Evolutionary conservation across 2,888 invertebrate species (phyloP), one percentile per base, ranked within the genome.

Genomic region (Heliconius erato): DNA sequence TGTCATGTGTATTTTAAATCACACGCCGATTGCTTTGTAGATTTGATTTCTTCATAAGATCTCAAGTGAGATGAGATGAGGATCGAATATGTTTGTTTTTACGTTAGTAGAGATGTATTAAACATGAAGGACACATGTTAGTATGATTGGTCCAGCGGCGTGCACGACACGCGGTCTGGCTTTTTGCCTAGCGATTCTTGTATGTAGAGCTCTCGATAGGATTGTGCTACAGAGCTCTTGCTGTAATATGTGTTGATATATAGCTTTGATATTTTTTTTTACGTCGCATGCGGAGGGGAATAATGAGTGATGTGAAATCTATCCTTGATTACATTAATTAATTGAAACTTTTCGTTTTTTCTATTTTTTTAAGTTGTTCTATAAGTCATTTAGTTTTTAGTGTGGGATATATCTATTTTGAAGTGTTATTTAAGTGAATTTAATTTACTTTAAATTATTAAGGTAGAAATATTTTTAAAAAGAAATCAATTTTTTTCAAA

Each of bases 161-260:
- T 67, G 81, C 78, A 79, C 81, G 85, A 85, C 84, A 83, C 84
- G 79, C 67, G 77, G 82, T 85, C 82, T 82, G 79, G 74, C 69
- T 82, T 81, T 79, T 74, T 85, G 80, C 76, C 82, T 79, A 69
- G 54, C 63, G 49, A 76, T 76, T 68, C 68, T 68, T 63, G 28
- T 54, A 23, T 65, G 63, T 23, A 67, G 49, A 54, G 32, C 40
- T 44, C 59, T 23, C 28, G 35, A n/a, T 67, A 74, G 7, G 74
- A 14, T 67, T 26, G 74, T 74, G 12, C 2, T 12, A n/a, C 49
- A 74, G 19, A 5, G 49, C 19, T 19, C 54, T 44, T 28, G 19
- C 35, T 35, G 44, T 49, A 78, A 49, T 49, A 44, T 78, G 11
- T 32, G 4, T 3, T 0, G 12, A 76, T 59, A 5, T 59, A 59